Base-by-base conservation (phyloP, 2,113 vertebrate genomes). In the Dasyornis broadbenti region DNA sequence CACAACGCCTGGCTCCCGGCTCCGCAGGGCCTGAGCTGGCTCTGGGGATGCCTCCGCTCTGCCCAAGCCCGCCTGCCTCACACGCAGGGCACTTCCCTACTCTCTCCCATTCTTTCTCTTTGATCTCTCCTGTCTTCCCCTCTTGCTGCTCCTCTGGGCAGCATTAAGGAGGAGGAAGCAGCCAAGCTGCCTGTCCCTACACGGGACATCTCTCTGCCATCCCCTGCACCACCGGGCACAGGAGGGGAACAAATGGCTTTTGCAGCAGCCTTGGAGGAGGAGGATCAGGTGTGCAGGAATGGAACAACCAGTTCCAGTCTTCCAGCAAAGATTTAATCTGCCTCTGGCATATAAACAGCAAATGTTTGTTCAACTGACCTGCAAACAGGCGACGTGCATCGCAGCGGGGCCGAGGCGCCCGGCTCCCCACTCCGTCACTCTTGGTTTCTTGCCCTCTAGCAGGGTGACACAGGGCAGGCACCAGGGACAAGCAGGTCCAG, bases 261-360 rank as follows among this genome's bases (percentile, higher is more conserved):
- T 0, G 1, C 57, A 23, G 93, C 53, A 72, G 57, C 10, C 2
- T 44, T 70, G 80, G 59, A 86, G 86, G 76, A 90, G 87, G 57
- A 96, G 44, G 65, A 90, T 70, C 86, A 88, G 75, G 90, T 89
- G 90, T 81, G 87, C 94, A 87, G 79, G 86, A 96, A 94, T 47
- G 75, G 96, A 97, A 97, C 95, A 97, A 95, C 91, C 82, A 90
- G 94, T 97, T 95, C 96, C 93, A 95, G 80, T 92, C 92, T 97
- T 88, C 86, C 91, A 90, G 94, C 89, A 93, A 95, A 97, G 92
- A 97, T 94, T 94, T 94, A 95, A 96, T 95, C 90, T 93, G 93
- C 96, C 90, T 83, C 89, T 91, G 95, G 96, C 91, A 44, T 50
- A 91, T 83, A 95, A 97, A 96, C 94, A 96, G 89, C 95, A 94